Percentiles rank a stretch among this genome's conserved stretches.
Conservation (phyloP, 1,140 invertebrate species). For the Anoplophora glabripennis region DNA sequence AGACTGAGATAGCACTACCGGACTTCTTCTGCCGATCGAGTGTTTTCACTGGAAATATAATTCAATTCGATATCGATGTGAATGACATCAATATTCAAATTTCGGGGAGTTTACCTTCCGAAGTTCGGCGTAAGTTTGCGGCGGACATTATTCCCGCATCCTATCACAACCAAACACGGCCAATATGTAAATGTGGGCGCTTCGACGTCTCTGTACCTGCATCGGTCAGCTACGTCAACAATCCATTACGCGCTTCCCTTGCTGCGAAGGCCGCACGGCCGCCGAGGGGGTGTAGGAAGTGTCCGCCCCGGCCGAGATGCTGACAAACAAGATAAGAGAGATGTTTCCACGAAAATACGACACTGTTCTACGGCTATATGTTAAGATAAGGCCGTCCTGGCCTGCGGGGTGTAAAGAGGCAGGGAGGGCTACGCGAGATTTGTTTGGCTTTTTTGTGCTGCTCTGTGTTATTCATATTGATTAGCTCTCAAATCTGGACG, state of each 20-base stretch:
- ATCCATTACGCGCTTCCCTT: conserved; percentile 43
- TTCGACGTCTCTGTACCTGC: conserved; percentile 42
- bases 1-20: too few species aligned
- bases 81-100: conserved; percentile 45
- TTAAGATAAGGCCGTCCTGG: not conserved
- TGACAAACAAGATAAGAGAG: not conserved
- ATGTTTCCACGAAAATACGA: too few species aligned
- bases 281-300: not conserved
- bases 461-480: too few species aligned
- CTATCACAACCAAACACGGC: conserved; percentile 45
- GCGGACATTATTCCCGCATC: conserved; percentile 38
- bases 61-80: conserved; percentile 29
- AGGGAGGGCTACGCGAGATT: too few species aligned
- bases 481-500: too few species aligned
- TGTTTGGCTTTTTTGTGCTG: too few species aligned
- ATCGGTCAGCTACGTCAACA: conserved; percentile 49
- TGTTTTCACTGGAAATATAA: conserved; percentile 27
- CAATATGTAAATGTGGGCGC: conserved; percentile 43
- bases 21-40: conserved; percentile 16
- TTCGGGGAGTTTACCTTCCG: conserved; percentile 41
- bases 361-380: too few species aligned
- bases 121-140: conserved; percentile 43
- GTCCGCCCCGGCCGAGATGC: not conserved
- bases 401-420: too few species aligned
- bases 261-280: not conserved